Conservation (phyloP, 2,888 invertebrate genomes). For the Clistopyga incitator region DNA sequence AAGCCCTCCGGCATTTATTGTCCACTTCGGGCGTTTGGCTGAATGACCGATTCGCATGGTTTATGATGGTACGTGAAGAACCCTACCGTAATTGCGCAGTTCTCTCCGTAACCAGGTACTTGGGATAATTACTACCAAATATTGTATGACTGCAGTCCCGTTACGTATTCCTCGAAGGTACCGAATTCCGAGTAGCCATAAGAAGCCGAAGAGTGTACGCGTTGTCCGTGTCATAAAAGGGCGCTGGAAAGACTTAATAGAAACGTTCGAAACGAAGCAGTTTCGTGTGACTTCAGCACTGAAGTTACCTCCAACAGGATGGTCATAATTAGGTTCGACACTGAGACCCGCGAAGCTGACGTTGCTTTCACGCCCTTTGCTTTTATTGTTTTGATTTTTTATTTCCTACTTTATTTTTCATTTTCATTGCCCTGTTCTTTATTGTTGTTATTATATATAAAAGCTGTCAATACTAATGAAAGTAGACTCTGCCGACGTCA, state of each 20-base stretch:
- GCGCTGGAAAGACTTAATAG: constrained; percentile 14
- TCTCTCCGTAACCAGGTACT: constrained; percentile 23
- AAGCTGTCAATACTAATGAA: not conserved
- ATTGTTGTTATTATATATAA: not conserved
- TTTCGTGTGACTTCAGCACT: not conserved
- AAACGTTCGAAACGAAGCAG: not conserved
- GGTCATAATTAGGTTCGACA: constrained; percentile 77
- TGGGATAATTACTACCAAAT: constrained; percentile 42
- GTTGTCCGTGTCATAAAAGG: constrained; percentile 40
- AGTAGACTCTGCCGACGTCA: not conserved
- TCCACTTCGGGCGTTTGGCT: not conserved
- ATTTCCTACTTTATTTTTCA: constrained; percentile 5
- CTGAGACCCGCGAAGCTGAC: constrained; percentile 68
- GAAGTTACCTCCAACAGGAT: constrained; percentile 68
- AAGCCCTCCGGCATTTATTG: not conserved
- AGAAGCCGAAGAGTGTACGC: constrained; percentile 14
- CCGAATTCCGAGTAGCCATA: constrained; percentile 14
- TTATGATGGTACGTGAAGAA: constrained; percentile 12
- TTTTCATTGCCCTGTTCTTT: not conserved
- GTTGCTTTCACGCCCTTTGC: constrained; percentile 23
- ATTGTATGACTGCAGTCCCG: constrained; percentile 10
- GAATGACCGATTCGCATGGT: constrained; percentile 21
- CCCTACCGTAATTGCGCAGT: constrained; percentile 38
- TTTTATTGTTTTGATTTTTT: not conserved
- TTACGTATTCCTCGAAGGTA: constrained; percentile 41